phyloP scores from a whole-genome alignment of 2,888 invertebrate species.

The Tholera decimalis region DNA sequence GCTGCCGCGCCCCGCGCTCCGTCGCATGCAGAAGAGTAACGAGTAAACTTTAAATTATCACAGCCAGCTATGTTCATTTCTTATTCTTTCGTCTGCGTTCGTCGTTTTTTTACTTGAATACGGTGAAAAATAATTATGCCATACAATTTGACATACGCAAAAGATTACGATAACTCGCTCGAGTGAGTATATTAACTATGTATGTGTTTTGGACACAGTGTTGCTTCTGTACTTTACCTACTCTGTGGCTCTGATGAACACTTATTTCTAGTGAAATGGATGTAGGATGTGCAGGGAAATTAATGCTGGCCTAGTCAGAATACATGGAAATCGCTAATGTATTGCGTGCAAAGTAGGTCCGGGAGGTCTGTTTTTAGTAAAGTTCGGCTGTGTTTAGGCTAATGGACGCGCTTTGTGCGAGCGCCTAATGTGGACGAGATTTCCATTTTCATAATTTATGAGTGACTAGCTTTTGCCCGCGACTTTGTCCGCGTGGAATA shows the following conservation, averaged over 20 bases:
- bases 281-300: slow-evolving; percentile 40
- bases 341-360: slow-evolving; percentile 19
- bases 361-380: slow-evolving; percentile 14
- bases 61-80: too few relatives aligned
- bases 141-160: too few relatives aligned
- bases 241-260: slow-evolving; percentile 7
- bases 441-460: slow-evolving; percentile 30
- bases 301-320: slow-evolving; percentile 18
- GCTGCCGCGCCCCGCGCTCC: too few relatives aligned
- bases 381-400: slow-evolving; percentile 27
- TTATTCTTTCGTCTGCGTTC: too few relatives aligned
- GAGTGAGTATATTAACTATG: too few relatives aligned
- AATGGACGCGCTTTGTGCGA: slow-evolving; percentile 22
- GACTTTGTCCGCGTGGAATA: too few relatives aligned
- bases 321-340: slow-evolving; percentile 38
- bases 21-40: too few relatives aligned
- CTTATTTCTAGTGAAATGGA: slow-evolving; percentile 27
- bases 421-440: not conserved
- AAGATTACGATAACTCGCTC: too few relatives aligned
- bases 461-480: too few relatives aligned
- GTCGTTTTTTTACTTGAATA: too few relatives aligned
- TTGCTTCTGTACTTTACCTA: not conserved
- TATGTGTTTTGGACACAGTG: not conserved
- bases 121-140: too few relatives aligned
- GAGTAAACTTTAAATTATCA: too few relatives aligned